Percentiles rank a stretch among this genome's conserved stretches.
Conservation (phyloP, 2,113 vertebrate species). For the Zosterops pallidus region DNA sequence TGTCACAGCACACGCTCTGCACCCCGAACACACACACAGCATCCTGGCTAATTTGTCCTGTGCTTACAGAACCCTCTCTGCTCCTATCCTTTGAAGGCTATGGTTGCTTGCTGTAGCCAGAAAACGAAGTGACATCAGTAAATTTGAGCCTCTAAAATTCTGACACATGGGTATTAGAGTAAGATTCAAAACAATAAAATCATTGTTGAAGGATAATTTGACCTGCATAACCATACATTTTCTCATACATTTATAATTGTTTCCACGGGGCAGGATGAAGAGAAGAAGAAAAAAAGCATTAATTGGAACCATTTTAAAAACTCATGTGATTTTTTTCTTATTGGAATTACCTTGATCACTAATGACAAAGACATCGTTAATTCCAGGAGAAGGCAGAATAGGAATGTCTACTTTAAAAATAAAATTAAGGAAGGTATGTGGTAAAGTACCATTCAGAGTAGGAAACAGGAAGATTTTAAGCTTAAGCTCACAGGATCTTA, state of each 20-base stretch:
- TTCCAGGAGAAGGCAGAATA: neutral
- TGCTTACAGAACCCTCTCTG: neutral
- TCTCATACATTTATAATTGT: conserved; percentile 19
- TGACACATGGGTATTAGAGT: neutral
- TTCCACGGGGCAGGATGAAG: neutral
- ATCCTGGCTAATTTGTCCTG: neutral
- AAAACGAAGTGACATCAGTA: conserved; percentile 11
- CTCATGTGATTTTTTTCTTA: conserved; percentile 19
- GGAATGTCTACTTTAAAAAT: neutral
- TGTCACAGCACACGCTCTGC: neutral
- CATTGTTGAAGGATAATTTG: conserved; percentile 27
- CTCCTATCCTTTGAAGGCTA: neutral
- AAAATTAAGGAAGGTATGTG: neutral
- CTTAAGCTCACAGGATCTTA: neutral
- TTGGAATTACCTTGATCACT: conserved; percentile 10
- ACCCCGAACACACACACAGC: neutral
- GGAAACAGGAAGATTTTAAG: neutral
- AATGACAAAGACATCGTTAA: neutral
- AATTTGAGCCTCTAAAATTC: conserved; percentile 40
- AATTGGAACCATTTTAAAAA: conserved; percentile 20
- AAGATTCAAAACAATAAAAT: conserved; percentile 10
- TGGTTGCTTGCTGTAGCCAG: neutral
- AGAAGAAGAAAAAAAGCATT: neutral
- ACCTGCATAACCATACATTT: conserved; percentile 1
- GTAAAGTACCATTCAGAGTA: neutral